phyloP scores from a whole-genome alignment of 2,113 vertebrate genomes.

The Thermophis baileyi region DNA sequence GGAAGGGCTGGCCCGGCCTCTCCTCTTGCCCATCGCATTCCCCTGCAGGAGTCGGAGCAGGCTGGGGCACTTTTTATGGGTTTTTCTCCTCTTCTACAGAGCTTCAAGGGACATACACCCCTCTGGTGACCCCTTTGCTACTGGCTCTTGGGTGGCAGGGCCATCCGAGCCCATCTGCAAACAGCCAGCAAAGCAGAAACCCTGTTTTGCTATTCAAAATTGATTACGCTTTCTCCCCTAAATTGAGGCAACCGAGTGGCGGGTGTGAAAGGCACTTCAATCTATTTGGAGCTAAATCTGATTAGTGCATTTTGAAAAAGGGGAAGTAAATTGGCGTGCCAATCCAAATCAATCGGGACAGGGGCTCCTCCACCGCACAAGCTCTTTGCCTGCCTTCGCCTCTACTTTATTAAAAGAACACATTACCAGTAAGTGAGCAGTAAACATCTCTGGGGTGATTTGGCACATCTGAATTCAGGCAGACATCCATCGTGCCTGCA shows the following conservation, averaged over 20 bases:
- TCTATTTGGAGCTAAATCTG: conserved; percentile 58
- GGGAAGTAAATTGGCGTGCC: conserved; percentile 68
- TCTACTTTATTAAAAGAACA: conserved; percentile 41
- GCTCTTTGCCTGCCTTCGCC: conserved; percentile 27
- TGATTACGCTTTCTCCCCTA: conserved; percentile 65
- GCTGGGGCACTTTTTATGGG: not conserved
- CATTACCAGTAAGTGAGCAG: conserved; percentile 15
- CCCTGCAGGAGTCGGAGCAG: not conserved
- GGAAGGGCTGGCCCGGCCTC: conserved; percentile 18
- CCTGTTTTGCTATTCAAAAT: conserved; percentile 62
- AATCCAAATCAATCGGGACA: conserved; percentile 65
- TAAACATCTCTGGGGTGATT: conserved; percentile 18
- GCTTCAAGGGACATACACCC: conserved; percentile 19
- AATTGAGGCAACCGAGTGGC: conserved; percentile 46
- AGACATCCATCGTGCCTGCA: too few species aligned
- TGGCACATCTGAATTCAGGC: fast-evolving
- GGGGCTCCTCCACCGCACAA: conserved; percentile 54
- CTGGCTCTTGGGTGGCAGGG: conserved; percentile 16
- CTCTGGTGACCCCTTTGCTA: conserved; percentile 7
- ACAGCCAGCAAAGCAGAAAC: conserved; percentile 22
- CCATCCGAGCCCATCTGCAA: conserved; percentile 8
- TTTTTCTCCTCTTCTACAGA: not conserved
- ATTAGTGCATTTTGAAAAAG: conserved; percentile 66
- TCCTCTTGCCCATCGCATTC: conserved; percentile 27
- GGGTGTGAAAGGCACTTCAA: conserved; percentile 48